Evolutionary conservation across 2,888 invertebrate species (phyloP), one percentile per base, ranked within the genome.

Genomic region (Lamellibrachia columna): DNA sequence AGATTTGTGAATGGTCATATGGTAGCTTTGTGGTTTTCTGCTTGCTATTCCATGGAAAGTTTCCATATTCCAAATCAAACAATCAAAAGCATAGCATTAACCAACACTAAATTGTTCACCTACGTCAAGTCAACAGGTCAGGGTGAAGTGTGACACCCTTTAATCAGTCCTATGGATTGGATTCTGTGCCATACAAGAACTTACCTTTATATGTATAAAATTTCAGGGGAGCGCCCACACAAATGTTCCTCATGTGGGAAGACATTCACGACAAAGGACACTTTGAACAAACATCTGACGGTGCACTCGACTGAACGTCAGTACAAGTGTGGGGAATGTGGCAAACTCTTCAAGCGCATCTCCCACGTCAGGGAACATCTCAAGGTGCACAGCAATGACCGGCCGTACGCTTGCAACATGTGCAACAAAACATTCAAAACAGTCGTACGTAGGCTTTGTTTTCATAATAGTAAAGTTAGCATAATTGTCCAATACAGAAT

Each of bases 251-350:
- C 94, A 9, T 96, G 96, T 93, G 93, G 94, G 52, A 95, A 96
- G 93, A 94, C 94, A 22, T 96, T 96, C 93, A 95, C 95, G 28
- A 95, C 95, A 4, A 95, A 95, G 92, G 96, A 96, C 93, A 94
- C 95, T 0, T 94, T 96, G 22, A 95, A 94, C 92, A 96, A 96
- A 92, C 96, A 96, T 93, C 93, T 95, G 94, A 94, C 94, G 92
- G 94, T 94, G 28, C 96, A 96, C 94, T 94, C 93, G n/a, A 95
- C 95, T 7, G 95, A 95, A 52, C 93, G 96, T 3, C 95, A 95
- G 91, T 96, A 95, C 94, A 96, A 96, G 93, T 96, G 96, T 94
- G 96, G 96, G 7, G 96, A 96, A 92, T 96, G 96, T 94, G 96
- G 96, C 53, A 96, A 96, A 93, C 93, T 96, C n/a, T 96, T 96